Evolutionary conservation across 2,888 invertebrate species (phyloP).

Genomic region (Drosophila picticornis): DNA sequence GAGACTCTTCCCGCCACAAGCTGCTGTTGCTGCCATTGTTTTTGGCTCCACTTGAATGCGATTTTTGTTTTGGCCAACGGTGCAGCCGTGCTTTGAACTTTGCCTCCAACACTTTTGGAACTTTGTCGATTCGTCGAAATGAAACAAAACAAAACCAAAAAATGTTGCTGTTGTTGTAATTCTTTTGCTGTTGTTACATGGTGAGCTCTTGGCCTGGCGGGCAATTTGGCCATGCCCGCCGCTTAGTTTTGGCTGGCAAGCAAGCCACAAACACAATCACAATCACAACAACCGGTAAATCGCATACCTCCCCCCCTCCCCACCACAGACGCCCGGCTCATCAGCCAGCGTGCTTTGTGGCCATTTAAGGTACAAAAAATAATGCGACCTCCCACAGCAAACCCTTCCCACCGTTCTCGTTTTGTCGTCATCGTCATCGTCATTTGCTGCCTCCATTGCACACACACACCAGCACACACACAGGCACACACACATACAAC

Average conservation of each 20-base stretch:
- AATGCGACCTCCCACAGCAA: conserved; percentile 54
- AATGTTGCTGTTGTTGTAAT: conserved; percentile 40
- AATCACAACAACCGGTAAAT: conserved; percentile 69
- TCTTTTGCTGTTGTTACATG: conserved; percentile 48
- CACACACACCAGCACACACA: conserved; percentile 48
- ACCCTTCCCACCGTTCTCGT: conserved; percentile 12
- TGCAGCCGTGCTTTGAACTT: conserved; percentile 69
- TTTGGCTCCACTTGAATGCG: conserved; percentile 60
- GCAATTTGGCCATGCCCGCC: conserved; percentile 62
- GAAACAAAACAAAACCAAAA: background rate
- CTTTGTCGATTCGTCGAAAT: conserved; percentile 14
- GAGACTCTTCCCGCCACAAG: conserved; percentile 1
- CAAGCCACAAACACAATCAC: conserved; percentile 39
- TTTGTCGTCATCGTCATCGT: conserved; percentile 24
- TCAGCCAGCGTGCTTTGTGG: conserved; percentile 68
- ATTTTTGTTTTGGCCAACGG: conserved; percentile 47
- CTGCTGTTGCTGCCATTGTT: conserved; percentile 22
- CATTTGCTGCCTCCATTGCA: conserved; percentile 43
- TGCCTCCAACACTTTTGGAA: conserved; percentile 42
- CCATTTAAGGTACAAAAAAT: conserved; percentile 74
- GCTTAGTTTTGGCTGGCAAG: conserved; percentile 63
- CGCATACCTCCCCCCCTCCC: background rate
- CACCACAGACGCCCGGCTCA: conserved; percentile 1
- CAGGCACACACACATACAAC: conserved; percentile 33
- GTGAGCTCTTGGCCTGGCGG: conserved; percentile 53